Percentiles rank a stretch among this genome's conserved stretches.
Conservation (phyloP, 2,797 vertebrate species). For the Nannoperca obscura region DNA sequence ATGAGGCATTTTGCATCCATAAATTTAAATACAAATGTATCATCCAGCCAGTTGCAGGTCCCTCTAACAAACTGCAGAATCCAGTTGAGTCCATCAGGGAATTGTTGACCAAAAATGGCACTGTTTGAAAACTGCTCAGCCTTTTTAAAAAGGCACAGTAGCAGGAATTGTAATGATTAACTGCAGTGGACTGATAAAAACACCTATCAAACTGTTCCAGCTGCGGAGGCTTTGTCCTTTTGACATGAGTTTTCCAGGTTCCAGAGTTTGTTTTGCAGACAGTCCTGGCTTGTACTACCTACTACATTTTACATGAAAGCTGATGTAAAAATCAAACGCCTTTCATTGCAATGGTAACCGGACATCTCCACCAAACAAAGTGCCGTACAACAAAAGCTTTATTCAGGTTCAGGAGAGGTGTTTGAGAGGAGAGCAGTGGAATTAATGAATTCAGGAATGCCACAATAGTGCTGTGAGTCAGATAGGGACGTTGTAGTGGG, state of each 20-base stretch:
- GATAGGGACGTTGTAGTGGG: constrained; percentile 10
- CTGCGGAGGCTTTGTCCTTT: constrained; percentile 9
- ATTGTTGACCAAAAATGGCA: not conserved
- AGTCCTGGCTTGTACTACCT: not conserved
- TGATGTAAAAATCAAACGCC: constrained; percentile 43
- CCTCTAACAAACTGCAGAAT: not conserved
- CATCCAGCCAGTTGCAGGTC: not conserved
- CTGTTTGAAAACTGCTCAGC: not conserved
- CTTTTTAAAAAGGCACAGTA: not conserved
- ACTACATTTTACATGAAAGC: constrained; percentile 46
- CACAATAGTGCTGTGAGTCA: constrained; percentile 23
- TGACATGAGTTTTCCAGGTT: not conserved
- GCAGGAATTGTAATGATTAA: not conserved
- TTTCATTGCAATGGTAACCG: constrained; percentile 40
- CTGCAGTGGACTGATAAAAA: constrained; percentile 1
- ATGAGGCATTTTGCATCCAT: constrained; percentile 17
- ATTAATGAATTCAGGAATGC: constrained; percentile 43
- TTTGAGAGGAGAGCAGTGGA: constrained; percentile 21
- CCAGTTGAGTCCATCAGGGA: not conserved
- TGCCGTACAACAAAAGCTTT: constrained; percentile 32
- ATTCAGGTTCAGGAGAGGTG: constrained; percentile 4
- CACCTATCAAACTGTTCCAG: constrained; percentile 6
- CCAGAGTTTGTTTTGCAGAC: constrained; percentile 22
- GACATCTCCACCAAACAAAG: constrained; percentile 42
- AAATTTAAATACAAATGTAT: not conserved